Evolutionary conservation across 2,797 vertebrate genomes (phyloP), one percentile per base, ranked within the genome.

Genomic region (Eleutherodactylus coqui): DNA sequence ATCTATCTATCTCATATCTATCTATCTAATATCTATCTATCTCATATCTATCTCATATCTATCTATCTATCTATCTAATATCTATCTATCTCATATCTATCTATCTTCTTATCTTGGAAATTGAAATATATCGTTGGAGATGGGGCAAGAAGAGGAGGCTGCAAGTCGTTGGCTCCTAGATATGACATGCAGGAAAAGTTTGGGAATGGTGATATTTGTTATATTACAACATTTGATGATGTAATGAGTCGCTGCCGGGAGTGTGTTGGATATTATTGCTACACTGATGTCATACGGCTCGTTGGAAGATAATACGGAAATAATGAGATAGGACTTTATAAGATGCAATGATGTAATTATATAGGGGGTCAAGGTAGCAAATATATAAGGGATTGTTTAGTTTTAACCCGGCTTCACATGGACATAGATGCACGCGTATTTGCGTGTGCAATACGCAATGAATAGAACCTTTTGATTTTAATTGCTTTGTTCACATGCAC

Each of bases 191-290:
- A 17, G 75, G 49, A 55, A 55, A 77, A 36, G 49, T 53, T 58
- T 41, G 76, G 70, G 38, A 45, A 45, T 24, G 19, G 19, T 70
- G 19, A 21, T 64, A 32, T 32, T 16, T 16, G 29, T 21, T 19
- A 53, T 36, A 38, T 27, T 78, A 53, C 34, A 78, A 58, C 11
- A 77, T 27, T 27, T 60, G 32, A 60, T 41, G 36, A 78, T 43
- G 51, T 41, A 58, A 78, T 58, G 76, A 78, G 41, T 78, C 24
- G 60, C 27, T 58, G 24, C 76, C 4, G 53, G 29, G 32, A 78
- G 51, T 53, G 75, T 34, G 10, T 78, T n/a, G 51, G 55, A 58
- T 43, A 41, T n/a, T 41, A 58, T 27, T 58, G 76, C 76, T 60
- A 27, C n/a, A 7, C 6, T 60, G 51, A 78, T n/a, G 32, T 78